phyloP scores from a whole-genome alignment of 2,888 invertebrate species.

The Mimas tiliae region DNA sequence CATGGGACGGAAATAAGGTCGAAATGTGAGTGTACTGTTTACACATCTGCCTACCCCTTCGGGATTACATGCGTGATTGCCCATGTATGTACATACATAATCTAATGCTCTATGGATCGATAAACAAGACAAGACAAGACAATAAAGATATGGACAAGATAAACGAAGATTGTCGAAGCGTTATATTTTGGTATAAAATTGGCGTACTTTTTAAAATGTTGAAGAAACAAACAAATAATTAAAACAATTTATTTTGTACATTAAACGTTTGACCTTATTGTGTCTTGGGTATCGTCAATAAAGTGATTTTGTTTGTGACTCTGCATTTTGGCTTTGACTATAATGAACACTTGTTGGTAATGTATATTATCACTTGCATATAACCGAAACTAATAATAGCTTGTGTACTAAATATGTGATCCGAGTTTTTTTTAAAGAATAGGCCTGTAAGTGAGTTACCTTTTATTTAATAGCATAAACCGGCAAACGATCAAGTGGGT shows the following conservation, averaged over 20 bases:
- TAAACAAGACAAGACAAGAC: no score
- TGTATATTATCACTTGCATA: neutral
- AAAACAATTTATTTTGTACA: neutral
- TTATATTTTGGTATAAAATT: neutral
- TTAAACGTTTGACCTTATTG: neutral
- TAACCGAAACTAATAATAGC: conserved; percentile 10
- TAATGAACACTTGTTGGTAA: neutral
- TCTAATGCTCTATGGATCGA: no score
- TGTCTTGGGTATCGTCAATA: neutral
- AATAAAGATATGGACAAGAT: no score
- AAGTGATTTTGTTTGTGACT: neutral
- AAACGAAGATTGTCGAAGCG: no score
- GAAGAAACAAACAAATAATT: neutral
- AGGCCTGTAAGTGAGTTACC: no score
- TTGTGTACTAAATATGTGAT: neutral
- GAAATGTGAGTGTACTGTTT: no score
- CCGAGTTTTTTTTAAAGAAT: neutral
- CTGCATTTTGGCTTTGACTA: neutral
- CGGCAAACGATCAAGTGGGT: no score
- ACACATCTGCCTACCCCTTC: no score
- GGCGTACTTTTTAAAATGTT: neutral
- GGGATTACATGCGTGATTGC: no score
- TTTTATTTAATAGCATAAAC: no score
- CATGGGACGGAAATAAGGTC: no score
- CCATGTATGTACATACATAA: no score